A percentile compares a stretch with the other conserved stretches of the same genome.
Evolutionary conservation across 2,888 invertebrate species (phyloP).

Genomic region (Rapana venosa): DNA sequence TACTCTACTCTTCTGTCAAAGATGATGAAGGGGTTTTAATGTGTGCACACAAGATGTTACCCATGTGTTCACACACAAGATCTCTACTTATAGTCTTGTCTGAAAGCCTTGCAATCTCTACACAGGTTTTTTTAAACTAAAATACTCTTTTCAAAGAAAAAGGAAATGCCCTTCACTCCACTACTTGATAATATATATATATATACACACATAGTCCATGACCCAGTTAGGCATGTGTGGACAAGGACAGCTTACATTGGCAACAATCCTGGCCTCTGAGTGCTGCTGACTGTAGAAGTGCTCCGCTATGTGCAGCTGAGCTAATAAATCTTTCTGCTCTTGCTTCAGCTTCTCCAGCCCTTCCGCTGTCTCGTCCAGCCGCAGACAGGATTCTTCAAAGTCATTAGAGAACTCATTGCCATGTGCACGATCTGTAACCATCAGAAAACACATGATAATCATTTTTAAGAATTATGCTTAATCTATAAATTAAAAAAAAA

Average conservation of each 20-base stretch:
- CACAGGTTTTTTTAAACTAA: too few relatives aligned
- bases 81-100: too few relatives aligned
- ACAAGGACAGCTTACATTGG: slow-evolving; percentile 86
- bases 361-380: slow-evolving; percentile 88
- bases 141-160: too few relatives aligned
- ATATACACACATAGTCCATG: too few relatives aligned
- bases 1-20: too few relatives aligned
- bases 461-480: background rate
- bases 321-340: slow-evolving; percentile 87
- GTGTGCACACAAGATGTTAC: too few relatives aligned
- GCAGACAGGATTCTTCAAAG: slow-evolving; percentile 88
- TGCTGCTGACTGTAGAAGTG: slow-evolving; percentile 93
- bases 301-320: slow-evolving; percentile 87
- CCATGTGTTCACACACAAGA: too few relatives aligned
- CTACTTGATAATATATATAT: too few relatives aligned
- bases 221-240: background rate
- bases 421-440: slow-evolving; percentile 86
- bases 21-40: too few relatives aligned
- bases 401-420: slow-evolving; percentile 93
- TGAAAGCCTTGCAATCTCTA: too few relatives aligned
- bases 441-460: background rate
- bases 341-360: slow-evolving; percentile 89
- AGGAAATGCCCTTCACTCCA: too few relatives aligned
- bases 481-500: background rate
- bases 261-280: slow-evolving; percentile 96